phyloP scores from a whole-genome alignment of 1,140 invertebrate genomes.

The Pararge aegeria region DNA sequence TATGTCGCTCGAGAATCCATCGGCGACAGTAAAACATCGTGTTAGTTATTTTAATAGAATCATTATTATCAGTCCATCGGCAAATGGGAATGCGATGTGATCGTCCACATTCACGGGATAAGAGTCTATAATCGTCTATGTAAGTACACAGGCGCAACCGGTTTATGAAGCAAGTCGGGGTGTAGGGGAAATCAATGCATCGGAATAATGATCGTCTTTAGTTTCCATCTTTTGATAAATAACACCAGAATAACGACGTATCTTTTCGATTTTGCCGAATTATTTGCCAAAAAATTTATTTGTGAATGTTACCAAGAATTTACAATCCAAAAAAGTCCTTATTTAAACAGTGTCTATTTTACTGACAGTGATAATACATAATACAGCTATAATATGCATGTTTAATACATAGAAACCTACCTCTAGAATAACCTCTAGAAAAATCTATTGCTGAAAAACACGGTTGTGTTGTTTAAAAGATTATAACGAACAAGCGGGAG shows the following conservation, averaged over 20 bases:
- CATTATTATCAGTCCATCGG: conserved; percentile 36
- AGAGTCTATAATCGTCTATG: conserved; percentile 43
- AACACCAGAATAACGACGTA: conserved; percentile 44
- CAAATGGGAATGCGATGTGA: conserved; percentile 48
- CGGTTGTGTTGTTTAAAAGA: too few relatives aligned
- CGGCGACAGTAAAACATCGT: conserved; percentile 5
- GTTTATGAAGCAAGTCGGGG: conserved; percentile 47
- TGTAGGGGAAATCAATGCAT: conserved; percentile 48
- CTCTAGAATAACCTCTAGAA: too few relatives aligned
- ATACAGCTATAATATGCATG: too few relatives aligned
- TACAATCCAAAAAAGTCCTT: too few relatives aligned
- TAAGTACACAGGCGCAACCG: conserved; percentile 51
- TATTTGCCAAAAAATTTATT: conserved; percentile 12
- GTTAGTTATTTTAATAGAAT: conserved; percentile 41
- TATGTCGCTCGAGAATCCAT: conserved; percentile 2
- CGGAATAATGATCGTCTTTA: conserved; percentile 27
- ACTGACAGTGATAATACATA: too few relatives aligned
- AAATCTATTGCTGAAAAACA: too few relatives aligned
- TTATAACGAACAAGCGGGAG: too few relatives aligned
- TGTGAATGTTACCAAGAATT: too few relatives aligned
- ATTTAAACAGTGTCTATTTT: too few relatives aligned
- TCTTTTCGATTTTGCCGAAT: conserved; percentile 50
- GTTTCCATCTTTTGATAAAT: conserved; percentile 40
- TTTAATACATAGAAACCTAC: too few relatives aligned
- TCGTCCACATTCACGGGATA: conserved; percentile 43